These are phyloP conservation scores for Macropus fuliginosus DNA, from an alignment of 2,797 vertebrate genomes.

Conservation along the genomic window DNA sequence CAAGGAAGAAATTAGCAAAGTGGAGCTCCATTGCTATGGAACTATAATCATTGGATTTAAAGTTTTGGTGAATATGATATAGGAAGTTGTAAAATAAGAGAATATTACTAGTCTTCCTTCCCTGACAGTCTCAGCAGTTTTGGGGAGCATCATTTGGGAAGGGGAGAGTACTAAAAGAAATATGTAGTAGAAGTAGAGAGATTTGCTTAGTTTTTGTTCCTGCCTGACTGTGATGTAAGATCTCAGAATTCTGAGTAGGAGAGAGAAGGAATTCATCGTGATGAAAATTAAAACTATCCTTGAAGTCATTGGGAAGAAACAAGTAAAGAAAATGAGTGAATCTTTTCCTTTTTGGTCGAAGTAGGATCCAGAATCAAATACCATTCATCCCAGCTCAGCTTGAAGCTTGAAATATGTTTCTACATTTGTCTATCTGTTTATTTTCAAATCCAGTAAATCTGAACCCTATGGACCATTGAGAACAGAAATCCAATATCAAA, in stretches of 20 bases:
- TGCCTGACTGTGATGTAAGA: neutral
- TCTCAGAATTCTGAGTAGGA: neutral
- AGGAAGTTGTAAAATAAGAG: neutral
- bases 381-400: neutral
- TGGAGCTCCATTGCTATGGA: neutral
- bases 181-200: neutral
- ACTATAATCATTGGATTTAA: neutral
- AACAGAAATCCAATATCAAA: neutral
- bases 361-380: neutral
- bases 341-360: neutral
- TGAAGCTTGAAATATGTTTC: neutral
- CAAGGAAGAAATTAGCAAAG: neutral
- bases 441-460: neutral
- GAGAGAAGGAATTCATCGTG: neutral
- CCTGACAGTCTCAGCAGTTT: neutral
- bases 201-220: neutral
- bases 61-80: neutral
- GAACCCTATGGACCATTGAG: neutral
- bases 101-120: neutral
- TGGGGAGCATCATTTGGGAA: neutral
- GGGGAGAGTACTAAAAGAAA: neutral
- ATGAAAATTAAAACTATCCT: neutral
- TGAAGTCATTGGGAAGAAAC: neutral
- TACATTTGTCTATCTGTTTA: neutral
- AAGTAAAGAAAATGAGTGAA: neutral